These are phyloP conservation scores for Mesocricetus auratus DNA, from an alignment of 2,113 vertebrate genomes.

Conservation along the genomic window DNA sequence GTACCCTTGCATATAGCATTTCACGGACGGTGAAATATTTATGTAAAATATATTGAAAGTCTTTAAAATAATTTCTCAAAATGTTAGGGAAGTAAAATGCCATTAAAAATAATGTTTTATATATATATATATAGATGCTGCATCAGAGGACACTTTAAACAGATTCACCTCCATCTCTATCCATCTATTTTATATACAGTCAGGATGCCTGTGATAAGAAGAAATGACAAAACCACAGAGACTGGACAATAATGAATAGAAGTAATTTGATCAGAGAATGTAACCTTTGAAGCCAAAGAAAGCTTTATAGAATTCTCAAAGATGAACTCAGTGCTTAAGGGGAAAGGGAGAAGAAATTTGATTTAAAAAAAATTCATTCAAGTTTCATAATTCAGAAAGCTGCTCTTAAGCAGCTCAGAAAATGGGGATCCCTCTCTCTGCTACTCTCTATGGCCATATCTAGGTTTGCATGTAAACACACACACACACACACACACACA, in stretches of 20 bases:
- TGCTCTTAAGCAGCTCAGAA: slow-evolving; percentile 67
- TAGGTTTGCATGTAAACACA: slow-evolving; percentile 3
- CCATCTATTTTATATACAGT: slow-evolving; percentile 37
- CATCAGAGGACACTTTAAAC: slow-evolving; percentile 57
- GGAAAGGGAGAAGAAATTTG: slow-evolving; percentile 58
- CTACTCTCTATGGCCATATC: slow-evolving; percentile 76
- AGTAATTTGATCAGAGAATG: slow-evolving; percentile 78
- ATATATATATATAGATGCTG: too few species aligned
- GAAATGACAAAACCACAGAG: slow-evolving; percentile 68
- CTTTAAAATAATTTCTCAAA: slow-evolving; percentile 63
- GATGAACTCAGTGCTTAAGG: slow-evolving; percentile 56
- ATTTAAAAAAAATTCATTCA: slow-evolving; percentile 78
- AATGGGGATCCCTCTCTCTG: slow-evolving; percentile 68
- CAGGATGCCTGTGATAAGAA: slow-evolving; percentile 37
- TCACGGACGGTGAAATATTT: neutral
- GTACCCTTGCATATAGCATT: neutral
- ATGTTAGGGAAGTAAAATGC: slow-evolving; percentile 67
- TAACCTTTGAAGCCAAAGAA: slow-evolving; percentile 74
- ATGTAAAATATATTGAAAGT: slow-evolving; percentile 3
- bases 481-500: neutral
- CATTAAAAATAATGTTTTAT: slow-evolving; percentile 49
- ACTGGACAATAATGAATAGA: slow-evolving; percentile 67
- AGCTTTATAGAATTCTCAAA: slow-evolving; percentile 69
- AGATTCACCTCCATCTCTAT: neutral
- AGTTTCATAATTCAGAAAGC: slow-evolving; percentile 74